Evolutionary conservation across 2,113 vertebrate species (phyloP), one percentile per base, ranked within the genome.

Genomic region (Pangasianodon hypophthalmus): DNA sequence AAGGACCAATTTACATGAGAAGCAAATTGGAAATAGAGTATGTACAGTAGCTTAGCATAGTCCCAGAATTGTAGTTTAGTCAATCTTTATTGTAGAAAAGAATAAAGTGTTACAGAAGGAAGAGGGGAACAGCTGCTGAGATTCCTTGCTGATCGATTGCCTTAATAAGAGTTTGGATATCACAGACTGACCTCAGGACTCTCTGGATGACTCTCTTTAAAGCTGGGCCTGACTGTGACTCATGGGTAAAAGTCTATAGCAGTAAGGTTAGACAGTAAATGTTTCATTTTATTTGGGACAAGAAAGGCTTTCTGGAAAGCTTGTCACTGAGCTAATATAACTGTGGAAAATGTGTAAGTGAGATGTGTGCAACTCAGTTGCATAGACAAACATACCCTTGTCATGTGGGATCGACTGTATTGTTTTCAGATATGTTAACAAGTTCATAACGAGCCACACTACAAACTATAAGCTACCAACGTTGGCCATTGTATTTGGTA

Each of bases 161-260:
- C 52, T 87, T 87, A 75, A 77, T 87, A 87, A 87, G 86, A 77
- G 67, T 58, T 86, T 77, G 19, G 69, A 87, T 77, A 54, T 87
- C 52, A 87, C 32, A 75, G 50, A 58, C 32, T 58, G 69, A 87
- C 69, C 86, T 87, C 50, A 77, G 69, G 86, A 44, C 86, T 75
- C 69, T 26, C 48, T 37, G 37, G 52, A 26, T 86, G n/a, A 54
- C 85, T 71, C 46, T 86, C 46, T 84, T 84, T 64, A 73, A 73
- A 71, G 7, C 64, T 86, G 48, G 37, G 19, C 29, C 50, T 58
- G 52, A 77, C 50, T 54, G 52, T 87, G 52, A 87, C 52, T 77
- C 86, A 58, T 58, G 69, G 86, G 69, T 87, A 77, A 77, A 87
- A 77, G 69, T 75, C n/a, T 87, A 44, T 58, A 56, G 32, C 69